Evolutionary conservation across 2,888 invertebrate genomes (phyloP), one percentile per base, ranked within the genome.

Genomic region (Xestia c-nigrum): DNA sequence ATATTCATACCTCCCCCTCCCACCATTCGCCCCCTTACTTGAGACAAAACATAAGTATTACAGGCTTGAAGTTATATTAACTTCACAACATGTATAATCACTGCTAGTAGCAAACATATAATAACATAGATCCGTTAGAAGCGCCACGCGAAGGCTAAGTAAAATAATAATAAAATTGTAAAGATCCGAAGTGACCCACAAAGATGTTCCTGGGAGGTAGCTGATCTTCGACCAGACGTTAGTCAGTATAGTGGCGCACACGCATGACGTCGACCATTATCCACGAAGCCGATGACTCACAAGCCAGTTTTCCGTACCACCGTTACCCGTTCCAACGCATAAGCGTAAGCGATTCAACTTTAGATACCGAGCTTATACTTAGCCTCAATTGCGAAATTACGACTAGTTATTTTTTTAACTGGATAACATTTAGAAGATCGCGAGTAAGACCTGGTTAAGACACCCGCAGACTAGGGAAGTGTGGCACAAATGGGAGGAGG

Each of bases 251-350:
- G 89, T 85, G 85, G 21, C 14, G 14, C 47, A 5, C 38, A 85
- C 92, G 90, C 90, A 90, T 93, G 93, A 93, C 92, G 92, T 89
- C 87, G 78, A 69, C 84, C 84, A 87, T 87, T 90, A 87, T 86
- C 86, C 89, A 88, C 86, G 76, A 84, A 88, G 83, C 86, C 84
- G 88, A 85, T 95, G 95, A 96, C 90, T 96, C 96, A 96, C 88
- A 87, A 94, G 94, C 95, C 95, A 89, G 95, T 95, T 95, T 91
- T 86, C 91, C 90, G 91, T 91, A 91, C 90, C 93, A 94, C 94
- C 95, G 95, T 95, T 94, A 94, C 61, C 73, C 82, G 77, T 78
- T 84, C 46, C 88, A 87, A 91, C 87, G 59, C 74, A 88, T 65
- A 76, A 88, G 87, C 85, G 84, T 6, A 5, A 85, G 90, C 89